A percentile compares a stretch with the other conserved stretches of the same genome.
phyloP scores from a whole-genome alignment of 2,888 invertebrate species.

The Diplazon laetatorius region DNA sequence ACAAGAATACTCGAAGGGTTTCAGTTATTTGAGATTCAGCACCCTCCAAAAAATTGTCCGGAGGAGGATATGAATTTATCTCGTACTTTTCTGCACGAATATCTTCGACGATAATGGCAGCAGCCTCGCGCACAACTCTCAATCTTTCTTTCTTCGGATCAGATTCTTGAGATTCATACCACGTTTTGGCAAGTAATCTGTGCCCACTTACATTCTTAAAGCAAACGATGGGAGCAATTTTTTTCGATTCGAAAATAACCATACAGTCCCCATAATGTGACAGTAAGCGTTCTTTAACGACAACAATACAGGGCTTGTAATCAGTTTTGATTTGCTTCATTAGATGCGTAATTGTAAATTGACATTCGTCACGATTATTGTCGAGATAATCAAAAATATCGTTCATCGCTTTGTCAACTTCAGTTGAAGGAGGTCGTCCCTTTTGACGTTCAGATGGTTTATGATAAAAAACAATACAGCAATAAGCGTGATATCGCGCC shows the following conservation, averaged over 20 bases:
- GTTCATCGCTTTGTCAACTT: conserved; percentile 35
- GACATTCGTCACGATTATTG: conserved; percentile 38
- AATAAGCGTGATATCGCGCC: conserved; percentile 35
- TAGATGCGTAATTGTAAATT: conserved; percentile 37
- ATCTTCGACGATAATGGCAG: conserved; percentile 51
- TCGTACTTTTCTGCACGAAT: conserved; percentile 57
- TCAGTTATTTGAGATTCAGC: not conserved
- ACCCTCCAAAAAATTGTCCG: conserved; percentile 25
- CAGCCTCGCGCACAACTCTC: conserved; percentile 45
- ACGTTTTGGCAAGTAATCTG: conserved; percentile 56
- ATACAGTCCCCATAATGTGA: conserved; percentile 38
- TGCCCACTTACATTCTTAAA: conserved; percentile 15
- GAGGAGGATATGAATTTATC: conserved; percentile 37
- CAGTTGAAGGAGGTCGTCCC: not conserved
- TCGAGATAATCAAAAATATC: conserved; percentile 27
- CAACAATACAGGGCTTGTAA: conserved; percentile 13
- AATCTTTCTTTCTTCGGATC: conserved; percentile 56
- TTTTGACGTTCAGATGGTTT: not conserved
- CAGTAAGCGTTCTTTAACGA: conserved; percentile 26
- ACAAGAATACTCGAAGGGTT: no score
- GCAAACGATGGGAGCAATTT: no score
- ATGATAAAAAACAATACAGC: not conserved
- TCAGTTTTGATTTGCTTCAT: conserved; percentile 27
- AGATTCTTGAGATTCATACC: conserved; percentile 49
- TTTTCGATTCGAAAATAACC: conserved; percentile 45